Evolutionary conservation across 2,888 invertebrate species (phyloP), one percentile per base, ranked within the genome.

Genomic region (Cyrtodaria siliqua): DNA sequence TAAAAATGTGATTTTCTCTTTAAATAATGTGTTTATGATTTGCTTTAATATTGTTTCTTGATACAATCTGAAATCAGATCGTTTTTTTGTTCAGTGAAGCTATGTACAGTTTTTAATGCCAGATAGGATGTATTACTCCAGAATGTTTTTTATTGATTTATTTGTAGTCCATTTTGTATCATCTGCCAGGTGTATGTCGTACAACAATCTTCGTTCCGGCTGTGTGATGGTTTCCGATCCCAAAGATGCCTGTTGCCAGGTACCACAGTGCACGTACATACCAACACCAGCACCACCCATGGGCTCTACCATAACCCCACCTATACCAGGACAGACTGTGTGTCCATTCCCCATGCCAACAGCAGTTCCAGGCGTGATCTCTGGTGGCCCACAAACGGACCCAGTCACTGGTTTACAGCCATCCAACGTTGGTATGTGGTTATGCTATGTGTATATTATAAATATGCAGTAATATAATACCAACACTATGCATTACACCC

Each of bases 221-320:
- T 88, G 87, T 57, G 64, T 69, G 12, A 78, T 88, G 83, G 74
- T 83, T 23, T 69, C 82, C n/a, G 80, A 86, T 26, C 84, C 86
- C 16, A 70, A 67, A 8, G 87, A 88, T 56, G 64, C 79, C 2
- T 88, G 87, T 68, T 88, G 88, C 56, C 84, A 86, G 72, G 73
- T 82, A 9, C 85, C 85, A 49, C 69, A 79, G 61, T 88, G 87
- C 67, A 82, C 81, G 9, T 71, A 80, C 52, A 57, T 86, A 16
- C 85, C 84, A 33, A 85, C 85, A 55, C 76, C 82, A 27, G 61
- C 66, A 6, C 73, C 70, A 38, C 76, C 84, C 1, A 78, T 81
- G 50, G 82, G 79, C n/a, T 60, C 73, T 23, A 81, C 82, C 16
- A 40, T 26, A 18, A 69, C 74, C 23, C 69, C 60, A 47, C 44